phyloP scores from a whole-genome alignment of 2,113 vertebrate genomes.

The Peromyscus polionotus region DNA sequence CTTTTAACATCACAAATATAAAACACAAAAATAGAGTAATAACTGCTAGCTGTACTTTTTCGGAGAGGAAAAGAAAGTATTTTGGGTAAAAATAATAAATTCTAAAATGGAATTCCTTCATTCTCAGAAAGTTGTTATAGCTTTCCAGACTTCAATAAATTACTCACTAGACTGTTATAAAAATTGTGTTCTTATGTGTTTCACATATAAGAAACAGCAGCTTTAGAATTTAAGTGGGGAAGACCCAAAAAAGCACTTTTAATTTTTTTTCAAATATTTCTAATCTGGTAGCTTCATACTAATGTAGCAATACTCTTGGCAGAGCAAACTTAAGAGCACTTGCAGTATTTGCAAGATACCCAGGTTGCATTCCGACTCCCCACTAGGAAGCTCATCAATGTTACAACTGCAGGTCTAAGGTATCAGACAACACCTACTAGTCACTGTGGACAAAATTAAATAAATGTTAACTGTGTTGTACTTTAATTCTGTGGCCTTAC shows the following conservation, averaged over 20 bases:
- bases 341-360: neutral
- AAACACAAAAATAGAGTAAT: neutral
- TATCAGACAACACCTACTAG: neutral
- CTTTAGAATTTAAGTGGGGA: neutral
- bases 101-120: slow-evolving; percentile 4
- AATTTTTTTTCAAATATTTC: neutral
- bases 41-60: neutral
- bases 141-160: neutral
- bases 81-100: slow-evolving; percentile 15
- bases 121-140: neutral
- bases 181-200: neutral
- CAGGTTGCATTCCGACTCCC: neutral
- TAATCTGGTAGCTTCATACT: neutral
- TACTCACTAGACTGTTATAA: neutral
- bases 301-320: neutral
- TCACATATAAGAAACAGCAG: neutral
- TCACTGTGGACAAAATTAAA: neutral
- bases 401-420: neutral
- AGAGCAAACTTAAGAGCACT: neutral
- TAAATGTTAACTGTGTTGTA: neutral
- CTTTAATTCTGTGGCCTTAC: neutral
- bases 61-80: neutral
- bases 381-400: neutral
- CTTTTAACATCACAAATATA: neutral
- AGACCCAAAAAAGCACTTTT: neutral